Conservation (phyloP, 2,797 vertebrate species). For the Cossypha caffra region DNA sequence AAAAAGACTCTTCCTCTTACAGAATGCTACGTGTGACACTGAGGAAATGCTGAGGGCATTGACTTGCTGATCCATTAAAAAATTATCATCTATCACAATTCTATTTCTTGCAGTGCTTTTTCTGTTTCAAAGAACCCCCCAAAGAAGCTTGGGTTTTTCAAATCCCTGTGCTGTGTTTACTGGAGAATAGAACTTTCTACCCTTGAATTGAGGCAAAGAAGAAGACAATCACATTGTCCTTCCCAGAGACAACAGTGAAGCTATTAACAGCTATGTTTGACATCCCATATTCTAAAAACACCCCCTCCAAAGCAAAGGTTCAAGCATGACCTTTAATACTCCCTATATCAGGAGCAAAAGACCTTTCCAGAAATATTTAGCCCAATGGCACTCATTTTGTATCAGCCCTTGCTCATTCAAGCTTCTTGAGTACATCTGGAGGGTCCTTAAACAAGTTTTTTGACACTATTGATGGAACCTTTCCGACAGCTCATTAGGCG, state of each 20-base stretch:
- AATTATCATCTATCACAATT: neutral
- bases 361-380: slow-evolving; percentile 21
- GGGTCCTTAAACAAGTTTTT: slow-evolving; percentile 28
- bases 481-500: slow-evolving; percentile 22
- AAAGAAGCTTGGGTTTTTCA: neutral
- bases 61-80: neutral
- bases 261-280: neutral
- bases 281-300: neutral
- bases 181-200: neutral
- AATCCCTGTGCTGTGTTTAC: neutral
- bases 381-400: neutral
- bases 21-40: neutral
- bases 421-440: slow-evolving; percentile 10
- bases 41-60: neutral
- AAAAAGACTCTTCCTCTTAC: neutral
- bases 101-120: neutral
- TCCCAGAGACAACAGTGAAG: neutral
- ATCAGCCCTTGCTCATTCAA: neutral
- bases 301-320: neutral
- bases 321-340: slow-evolving; percentile 17
- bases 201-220: neutral
- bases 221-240: neutral
- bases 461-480: slow-evolving; percentile 15
- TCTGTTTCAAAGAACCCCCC: neutral
- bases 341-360: neutral